Evolutionary conservation across 1,140 invertebrate genomes (phyloP).

Genomic region (Archivesica marissinica): DNA sequence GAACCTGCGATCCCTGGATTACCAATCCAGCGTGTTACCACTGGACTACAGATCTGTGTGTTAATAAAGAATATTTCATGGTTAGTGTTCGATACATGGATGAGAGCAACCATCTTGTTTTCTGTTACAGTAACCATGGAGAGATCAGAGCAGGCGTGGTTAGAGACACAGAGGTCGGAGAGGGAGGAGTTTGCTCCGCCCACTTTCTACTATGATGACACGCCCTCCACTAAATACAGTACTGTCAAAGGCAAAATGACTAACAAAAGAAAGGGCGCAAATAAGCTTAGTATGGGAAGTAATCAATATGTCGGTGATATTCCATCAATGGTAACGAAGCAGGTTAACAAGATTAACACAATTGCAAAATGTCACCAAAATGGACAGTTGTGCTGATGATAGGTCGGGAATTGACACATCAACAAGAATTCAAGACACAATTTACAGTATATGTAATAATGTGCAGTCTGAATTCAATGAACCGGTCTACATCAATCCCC

Average conservation of each 20-base stretch:
- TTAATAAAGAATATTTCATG: too few relatives aligned
- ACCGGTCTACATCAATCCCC: background rate
- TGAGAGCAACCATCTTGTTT: too few relatives aligned
- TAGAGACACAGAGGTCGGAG: slow-evolving; percentile 67
- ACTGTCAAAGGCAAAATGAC: background rate
- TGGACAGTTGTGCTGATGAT: background rate
- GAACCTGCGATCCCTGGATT: too few relatives aligned
- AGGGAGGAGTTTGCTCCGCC: slow-evolving; percentile 72
- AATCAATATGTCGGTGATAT: background rate
- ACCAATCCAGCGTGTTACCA: too few relatives aligned
- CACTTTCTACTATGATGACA: slow-evolving; percentile 66
- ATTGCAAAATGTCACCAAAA: background rate
- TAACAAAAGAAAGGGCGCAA: background rate
- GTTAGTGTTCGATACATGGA: too few relatives aligned
- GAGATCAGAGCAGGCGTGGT: slow-evolving; percentile 64
- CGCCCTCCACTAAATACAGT: background rate
- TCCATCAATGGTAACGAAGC: slow-evolving; percentile 5
- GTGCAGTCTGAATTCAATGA: background rate
- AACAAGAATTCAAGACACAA: background rate
- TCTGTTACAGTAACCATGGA: slow-evolving; percentile 62
- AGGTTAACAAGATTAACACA: slow-evolving; percentile 1
- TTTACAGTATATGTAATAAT: background rate
- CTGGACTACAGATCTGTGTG: too few relatives aligned
- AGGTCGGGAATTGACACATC: background rate
- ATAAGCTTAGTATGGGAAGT: background rate